These are phyloP conservation scores for Bombus ignitus DNA, from an alignment of 1,140 invertebrate species.

Conservation along the genomic window DNA sequence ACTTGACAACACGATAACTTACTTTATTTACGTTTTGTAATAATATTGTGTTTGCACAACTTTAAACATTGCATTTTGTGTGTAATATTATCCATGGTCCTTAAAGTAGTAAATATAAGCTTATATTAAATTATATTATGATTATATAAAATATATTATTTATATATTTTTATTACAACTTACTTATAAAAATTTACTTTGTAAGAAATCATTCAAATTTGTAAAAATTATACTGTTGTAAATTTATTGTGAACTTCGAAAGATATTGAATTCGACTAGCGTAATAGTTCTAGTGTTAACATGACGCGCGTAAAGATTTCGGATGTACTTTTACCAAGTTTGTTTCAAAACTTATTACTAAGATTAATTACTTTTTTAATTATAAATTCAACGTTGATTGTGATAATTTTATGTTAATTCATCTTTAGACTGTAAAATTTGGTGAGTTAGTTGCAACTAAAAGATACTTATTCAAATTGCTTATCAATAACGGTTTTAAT, in stretches of 20 bases:
- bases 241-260: neutral
- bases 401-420: neutral
- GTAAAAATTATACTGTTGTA: neutral
- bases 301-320: neutral
- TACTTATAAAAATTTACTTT: too few relatives aligned
- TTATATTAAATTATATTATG: too few relatives aligned
- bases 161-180: too few relatives aligned
- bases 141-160: too few relatives aligned
- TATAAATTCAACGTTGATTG: neutral
- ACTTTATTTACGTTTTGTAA: too few relatives aligned
- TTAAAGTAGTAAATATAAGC: too few relatives aligned
- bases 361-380: neutral
- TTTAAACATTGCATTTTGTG: too few relatives aligned
- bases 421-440: neutral
- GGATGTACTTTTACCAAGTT: neutral
- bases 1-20: too few relatives aligned
- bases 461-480: neutral
- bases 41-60: too few relatives aligned
- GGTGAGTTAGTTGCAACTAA: neutral
- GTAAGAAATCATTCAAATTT: too few relatives aligned
- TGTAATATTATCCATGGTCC: too few relatives aligned
- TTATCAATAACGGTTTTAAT: neutral
- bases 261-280: neutral
- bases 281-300: neutral
- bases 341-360: neutral